Conservation (phyloP, 2,797 vertebrate genomes). For the Anguilla anguilla region DNA sequence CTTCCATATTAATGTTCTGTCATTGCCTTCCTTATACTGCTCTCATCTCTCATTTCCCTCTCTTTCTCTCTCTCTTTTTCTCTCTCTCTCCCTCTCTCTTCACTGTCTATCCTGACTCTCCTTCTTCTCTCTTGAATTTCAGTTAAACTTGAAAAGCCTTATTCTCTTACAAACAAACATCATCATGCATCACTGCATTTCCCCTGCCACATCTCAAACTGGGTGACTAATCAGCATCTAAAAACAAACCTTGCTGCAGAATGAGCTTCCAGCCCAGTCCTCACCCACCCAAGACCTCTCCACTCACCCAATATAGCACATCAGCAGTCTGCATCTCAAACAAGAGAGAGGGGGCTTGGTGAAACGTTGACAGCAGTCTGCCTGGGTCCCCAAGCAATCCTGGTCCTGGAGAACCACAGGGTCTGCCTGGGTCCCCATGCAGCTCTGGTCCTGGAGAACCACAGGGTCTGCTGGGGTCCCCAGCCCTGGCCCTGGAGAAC, state of each 20-base stretch:
- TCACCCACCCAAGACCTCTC: not conserved
- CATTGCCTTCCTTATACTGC: not conserved
- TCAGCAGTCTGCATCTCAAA: not conserved
- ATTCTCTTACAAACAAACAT: not conserved
- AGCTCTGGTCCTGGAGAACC: too few species aligned
- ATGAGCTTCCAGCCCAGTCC: not conserved
- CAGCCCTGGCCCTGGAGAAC: too few species aligned
- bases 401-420: not conserved
- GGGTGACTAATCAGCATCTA: not conserved
- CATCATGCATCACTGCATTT: not conserved
- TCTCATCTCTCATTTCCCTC: not conserved
- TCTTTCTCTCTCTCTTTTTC: not conserved
- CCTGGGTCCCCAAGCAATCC: not conserved
- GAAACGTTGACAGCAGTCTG: not conserved
- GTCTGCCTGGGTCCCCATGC: not conserved
- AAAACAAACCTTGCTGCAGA: slow-evolving; percentile 1
- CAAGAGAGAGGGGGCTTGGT: not conserved
- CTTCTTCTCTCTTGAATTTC: not conserved
- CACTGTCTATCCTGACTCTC: not conserved
- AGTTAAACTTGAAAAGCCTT: not conserved
- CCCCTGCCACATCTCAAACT: not conserved
- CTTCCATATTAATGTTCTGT: not conserved
- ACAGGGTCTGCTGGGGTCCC: too few species aligned
- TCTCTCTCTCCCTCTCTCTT: not conserved
- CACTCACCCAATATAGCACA: not conserved